phyloP scores from a whole-genome alignment of 64 coral and sea anemone species.

The Dendronephthya gigantea region DNA sequence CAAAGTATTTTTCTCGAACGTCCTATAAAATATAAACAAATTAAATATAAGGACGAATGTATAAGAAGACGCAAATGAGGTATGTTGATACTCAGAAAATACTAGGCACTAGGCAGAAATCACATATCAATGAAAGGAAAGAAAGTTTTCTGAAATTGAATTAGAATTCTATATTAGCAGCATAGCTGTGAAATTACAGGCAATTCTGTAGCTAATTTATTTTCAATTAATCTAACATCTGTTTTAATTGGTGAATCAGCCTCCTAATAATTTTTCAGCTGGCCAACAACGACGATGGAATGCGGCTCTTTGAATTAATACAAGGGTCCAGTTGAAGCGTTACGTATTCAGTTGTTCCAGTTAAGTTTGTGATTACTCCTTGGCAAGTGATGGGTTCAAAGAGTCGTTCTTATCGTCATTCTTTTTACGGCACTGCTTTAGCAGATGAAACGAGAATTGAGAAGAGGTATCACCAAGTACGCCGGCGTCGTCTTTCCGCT shows the following conservation, averaged over 20 bases:
- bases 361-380: background rate
- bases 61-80: too few relatives aligned
- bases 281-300: background rate
- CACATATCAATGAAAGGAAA: too few relatives aligned
- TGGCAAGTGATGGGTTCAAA: background rate
- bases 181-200: too few relatives aligned
- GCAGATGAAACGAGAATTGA: background rate
- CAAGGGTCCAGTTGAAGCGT: background rate
- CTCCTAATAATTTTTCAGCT: background rate
- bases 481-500: background rate
- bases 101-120: too few relatives aligned
- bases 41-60: too few relatives aligned
- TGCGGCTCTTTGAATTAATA: background rate
- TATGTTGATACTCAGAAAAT: too few relatives aligned
- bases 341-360: background rate
- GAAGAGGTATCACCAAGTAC: background rate
- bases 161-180: too few relatives aligned
- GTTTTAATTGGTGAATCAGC: background rate
- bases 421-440: slow-evolving; percentile 1
- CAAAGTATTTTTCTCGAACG: too few relatives aligned
- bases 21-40: too few relatives aligned
- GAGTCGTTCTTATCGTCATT: background rate
- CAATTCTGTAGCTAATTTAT: too few relatives aligned
- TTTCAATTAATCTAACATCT: background rate
- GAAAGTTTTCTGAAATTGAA: too few relatives aligned